Evolutionary conservation across 1,140 invertebrate genomes (phyloP), one percentile per base, ranked within the genome.

Genomic region (Brachystomella parvula): DNA sequence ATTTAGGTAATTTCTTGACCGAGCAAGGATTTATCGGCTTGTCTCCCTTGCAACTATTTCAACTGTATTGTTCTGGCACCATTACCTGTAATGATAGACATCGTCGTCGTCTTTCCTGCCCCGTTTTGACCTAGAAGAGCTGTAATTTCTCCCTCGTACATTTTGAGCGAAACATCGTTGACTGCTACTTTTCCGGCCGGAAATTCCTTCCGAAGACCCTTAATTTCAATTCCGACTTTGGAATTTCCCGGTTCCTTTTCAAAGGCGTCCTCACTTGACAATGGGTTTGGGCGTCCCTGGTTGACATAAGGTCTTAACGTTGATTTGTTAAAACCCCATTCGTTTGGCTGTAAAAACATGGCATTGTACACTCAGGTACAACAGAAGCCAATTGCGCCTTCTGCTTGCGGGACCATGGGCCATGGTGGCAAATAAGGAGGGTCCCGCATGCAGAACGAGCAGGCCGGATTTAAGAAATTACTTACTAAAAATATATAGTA

Each of bases 21-120:
- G 17, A 35, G 6, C 24, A 44, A 12, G 61, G 19, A 28, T 21
- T 28, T n/a, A n/a, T n/a, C n/a, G n/a, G n/a, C n/a, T n/a, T n/a
- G n/a, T n/a, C n/a, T n/a, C n/a, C n/a, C n/a, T n/a, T n/a, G n/a
- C n/a, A n/a, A n/a, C n/a, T n/a, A n/a, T n/a, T n/a, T n/a, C n/a
- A n/a, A n/a, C n/a, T n/a, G n/a, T n/a, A n/a, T n/a, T n/a, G n/a
- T n/a, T n/a, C n/a, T n/a, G n/a, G n/a, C n/a, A 30, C 49, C 2
- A 65, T 79, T 78, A 81, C 87, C 88, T 68, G 89, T 92, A 2
- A 92, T 79, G 79, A 92, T 91, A 1, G 85, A 85, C 85, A 94
- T 87, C 70, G 85, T 84, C 62, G 88, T 89, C 0, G 87, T 90
- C 78, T 91, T 90, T 9, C 90, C 90, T 64, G 90, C 89, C 24